These are phyloP conservation scores for Gorilla gorilla DNA, from an alignment of 2,113 vertebrate genomes.

Conservation along the genomic window DNA sequence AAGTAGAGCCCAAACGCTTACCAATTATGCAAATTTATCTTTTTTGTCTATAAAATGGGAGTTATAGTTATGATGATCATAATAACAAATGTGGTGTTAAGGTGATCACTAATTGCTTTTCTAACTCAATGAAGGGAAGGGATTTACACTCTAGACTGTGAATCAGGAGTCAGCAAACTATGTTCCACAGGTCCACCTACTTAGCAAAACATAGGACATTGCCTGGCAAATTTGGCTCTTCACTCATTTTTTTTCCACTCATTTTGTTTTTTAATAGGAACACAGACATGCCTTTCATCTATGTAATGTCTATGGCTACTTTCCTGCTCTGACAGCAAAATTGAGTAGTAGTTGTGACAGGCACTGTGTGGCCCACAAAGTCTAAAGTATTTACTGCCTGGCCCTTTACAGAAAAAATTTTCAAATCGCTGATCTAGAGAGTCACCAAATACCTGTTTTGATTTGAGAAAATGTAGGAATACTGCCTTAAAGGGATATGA, in stretches of 20 bases:
- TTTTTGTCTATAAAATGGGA: background rate
- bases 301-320: background rate
- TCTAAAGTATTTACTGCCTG: background rate
- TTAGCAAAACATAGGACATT: no score
- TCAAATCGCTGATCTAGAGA: background rate
- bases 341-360: background rate
- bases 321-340: background rate
- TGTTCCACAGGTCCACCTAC: background rate
- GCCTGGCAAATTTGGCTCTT: background rate
- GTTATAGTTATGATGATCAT: no score
- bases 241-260: no score
- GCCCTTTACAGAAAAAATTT: background rate
- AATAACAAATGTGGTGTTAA: background rate
- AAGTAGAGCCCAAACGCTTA: background rate
- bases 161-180: background rate
- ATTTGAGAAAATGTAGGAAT: conserved; percentile 28
- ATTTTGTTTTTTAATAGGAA: background rate
- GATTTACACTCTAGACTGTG: background rate
- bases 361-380: background rate
- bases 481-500: background rate
- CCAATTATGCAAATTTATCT: background rate
- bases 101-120: background rate
- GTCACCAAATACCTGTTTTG: background rate
- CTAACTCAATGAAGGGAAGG: background rate
- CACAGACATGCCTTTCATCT: background rate